Percentiles rank a stretch among this genome's conserved stretches.
Conservation (phyloP, 2,113 vertebrate genomes). For the Rhegmatorhina hoffmannsi region DNA sequence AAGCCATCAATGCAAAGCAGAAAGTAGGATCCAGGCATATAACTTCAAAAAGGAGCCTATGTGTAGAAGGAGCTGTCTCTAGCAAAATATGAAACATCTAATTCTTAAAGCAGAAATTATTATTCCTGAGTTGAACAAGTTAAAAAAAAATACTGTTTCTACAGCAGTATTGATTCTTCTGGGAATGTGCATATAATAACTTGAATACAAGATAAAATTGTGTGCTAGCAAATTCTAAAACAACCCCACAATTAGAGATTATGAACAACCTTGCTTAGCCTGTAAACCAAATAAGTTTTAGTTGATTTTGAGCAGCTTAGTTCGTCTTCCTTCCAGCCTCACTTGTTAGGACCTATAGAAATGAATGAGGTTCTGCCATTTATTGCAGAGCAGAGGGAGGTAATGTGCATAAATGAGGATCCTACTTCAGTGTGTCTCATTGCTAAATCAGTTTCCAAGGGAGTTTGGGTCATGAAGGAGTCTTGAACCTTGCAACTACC, state of each 20-base stretch:
- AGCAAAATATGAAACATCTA: background rate
- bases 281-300: background rate
- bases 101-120: background rate
- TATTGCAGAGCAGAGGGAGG: background rate
- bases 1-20: background rate
- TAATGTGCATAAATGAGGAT: accelerated
- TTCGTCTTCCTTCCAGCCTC: background rate
- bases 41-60: background rate
- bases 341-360: background rate
- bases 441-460: background rate
- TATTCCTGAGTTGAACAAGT: background rate
- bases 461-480: background rate
- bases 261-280: background rate
- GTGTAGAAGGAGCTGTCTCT: background rate
- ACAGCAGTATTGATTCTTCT: background rate
- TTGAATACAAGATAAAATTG: background rate
- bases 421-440: background rate
- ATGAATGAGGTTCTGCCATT: background rate
- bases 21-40: background rate
- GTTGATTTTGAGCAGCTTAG: background rate
- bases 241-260: background rate
- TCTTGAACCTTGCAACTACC: background rate
- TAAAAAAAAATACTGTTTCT: background rate
- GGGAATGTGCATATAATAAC: background rate
- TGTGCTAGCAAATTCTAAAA: background rate